Conservation (phyloP, 2,888 invertebrate species). For the Lasioglossum malachurum region DNA sequence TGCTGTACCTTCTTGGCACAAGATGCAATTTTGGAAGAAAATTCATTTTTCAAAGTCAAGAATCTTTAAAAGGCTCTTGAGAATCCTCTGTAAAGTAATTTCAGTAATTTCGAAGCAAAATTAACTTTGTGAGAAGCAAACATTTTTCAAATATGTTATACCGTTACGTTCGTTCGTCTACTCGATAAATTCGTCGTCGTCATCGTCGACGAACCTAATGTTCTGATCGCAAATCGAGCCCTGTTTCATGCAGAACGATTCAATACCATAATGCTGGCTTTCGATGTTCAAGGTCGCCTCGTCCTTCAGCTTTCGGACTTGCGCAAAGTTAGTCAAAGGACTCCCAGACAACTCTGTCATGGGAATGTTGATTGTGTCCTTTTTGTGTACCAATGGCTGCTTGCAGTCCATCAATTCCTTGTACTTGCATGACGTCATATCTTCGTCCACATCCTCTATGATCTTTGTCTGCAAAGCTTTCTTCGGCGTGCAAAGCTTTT, state of each 20-base stretch:
- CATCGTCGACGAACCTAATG: conserved; percentile 82
- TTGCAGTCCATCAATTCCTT: conserved; percentile 61
- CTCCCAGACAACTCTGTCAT: conserved; percentile 77
- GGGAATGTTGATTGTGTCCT: conserved; percentile 75
- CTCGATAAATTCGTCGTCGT: conserved; percentile 80
- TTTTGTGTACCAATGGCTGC: conserved; percentile 33
- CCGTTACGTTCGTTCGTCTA: neutral
- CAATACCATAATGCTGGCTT: conserved; percentile 79
- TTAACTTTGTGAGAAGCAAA: neutral
- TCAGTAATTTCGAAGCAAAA: neutral
- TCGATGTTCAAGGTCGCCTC: conserved; percentile 70
- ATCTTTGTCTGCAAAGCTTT: conserved; percentile 16
- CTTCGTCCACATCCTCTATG: conserved; percentile 9
- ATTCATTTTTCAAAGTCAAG: neutral
- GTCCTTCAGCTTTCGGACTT: conserved; percentile 72
- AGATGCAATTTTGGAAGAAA: neutral
- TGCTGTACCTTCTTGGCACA: no score
- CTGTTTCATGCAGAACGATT: conserved; percentile 74
- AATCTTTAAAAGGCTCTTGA: neutral
- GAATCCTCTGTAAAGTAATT: neutral
- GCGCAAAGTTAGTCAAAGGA: conserved; percentile 74
- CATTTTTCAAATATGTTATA: neutral
- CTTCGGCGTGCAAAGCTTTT: neutral
- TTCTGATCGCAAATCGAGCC: conserved; percentile 79
- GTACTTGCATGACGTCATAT: conserved; percentile 46